These are phyloP conservation scores for Eleginops maclovinus DNA, from an alignment of 2,113 vertebrate genomes.

Conservation along the genomic window DNA sequence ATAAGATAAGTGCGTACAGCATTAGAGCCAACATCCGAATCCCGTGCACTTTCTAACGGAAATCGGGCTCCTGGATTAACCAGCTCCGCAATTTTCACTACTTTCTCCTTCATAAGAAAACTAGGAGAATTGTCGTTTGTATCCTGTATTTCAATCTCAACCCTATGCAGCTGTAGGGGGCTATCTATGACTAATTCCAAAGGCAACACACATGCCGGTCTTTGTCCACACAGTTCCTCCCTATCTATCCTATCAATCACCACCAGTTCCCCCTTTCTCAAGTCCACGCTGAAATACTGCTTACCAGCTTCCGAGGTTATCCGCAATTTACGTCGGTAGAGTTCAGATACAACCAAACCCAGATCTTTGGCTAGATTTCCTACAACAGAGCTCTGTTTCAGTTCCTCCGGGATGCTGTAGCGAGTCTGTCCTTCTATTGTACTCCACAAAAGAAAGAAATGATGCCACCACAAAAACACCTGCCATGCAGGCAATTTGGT, in stretches of 20 bases:
- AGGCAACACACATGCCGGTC: constrained; percentile 78
- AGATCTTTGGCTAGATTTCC: constrained; percentile 89
- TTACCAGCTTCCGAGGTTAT: constrained; percentile 87
- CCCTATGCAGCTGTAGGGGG: constrained; percentile 80
- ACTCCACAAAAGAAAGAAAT: constrained; percentile 78
- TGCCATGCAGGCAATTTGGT: constrained; percentile 71
- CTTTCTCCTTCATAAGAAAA: constrained; percentile 82
- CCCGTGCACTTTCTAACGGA: constrained; percentile 80
- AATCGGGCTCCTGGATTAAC: constrained; percentile 81
- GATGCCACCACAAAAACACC: constrained; percentile 69
- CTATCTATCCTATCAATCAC: constrained; percentile 84
- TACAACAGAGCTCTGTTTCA: constrained; percentile 82
- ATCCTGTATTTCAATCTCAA: constrained; percentile 88
- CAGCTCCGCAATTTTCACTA: constrained; percentile 84
- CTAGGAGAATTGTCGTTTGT: constrained; percentile 88
- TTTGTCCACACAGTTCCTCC: constrained; percentile 81
- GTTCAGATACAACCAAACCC: constrained; percentile 86
- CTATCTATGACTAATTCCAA: constrained; percentile 83
- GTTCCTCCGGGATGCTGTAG: constrained; percentile 85
- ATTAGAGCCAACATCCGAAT: constrained; percentile 81
- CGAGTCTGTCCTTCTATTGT: constrained; percentile 80
- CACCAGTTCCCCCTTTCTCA: constrained; percentile 82
- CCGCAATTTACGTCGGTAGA: constrained; percentile 87
- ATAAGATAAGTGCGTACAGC: constrained; percentile 79
- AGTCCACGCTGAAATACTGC: constrained; percentile 86